Conservation (phyloP, 2,888 invertebrate species). For the Anoncus sp. region DNA sequence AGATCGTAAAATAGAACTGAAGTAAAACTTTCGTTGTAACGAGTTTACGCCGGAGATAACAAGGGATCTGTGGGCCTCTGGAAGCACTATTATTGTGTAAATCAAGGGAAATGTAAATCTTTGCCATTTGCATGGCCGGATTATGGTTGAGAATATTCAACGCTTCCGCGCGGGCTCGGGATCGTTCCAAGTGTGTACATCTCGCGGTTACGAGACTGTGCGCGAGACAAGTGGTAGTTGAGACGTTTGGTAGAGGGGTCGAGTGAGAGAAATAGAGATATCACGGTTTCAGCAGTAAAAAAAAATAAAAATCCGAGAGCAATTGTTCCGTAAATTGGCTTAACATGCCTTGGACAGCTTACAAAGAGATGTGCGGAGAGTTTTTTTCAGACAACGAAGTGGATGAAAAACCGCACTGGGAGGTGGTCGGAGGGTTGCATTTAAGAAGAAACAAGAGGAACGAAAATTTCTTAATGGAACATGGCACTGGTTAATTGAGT, state of each 20-base stretch:
- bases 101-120: conserved; percentile 75
- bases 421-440: conserved; percentile 4
- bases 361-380: not conserved
- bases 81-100: conserved; percentile 73
- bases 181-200: conserved; percentile 30
- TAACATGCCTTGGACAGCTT: conserved; percentile 26
- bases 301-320: conserved; percentile 34
- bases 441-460: not conserved
- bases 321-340: conserved; percentile 57
- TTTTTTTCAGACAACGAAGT: not conserved
- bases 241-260: not conserved
- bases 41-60: conserved; percentile 63
- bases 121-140: conserved; percentile 74
- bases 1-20: conserved; percentile 40
- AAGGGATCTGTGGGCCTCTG: conserved; percentile 52
- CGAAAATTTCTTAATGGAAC: not conserved
- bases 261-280: conserved; percentile 21
- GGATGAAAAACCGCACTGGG: conserved; percentile 18
- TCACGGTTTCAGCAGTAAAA: not conserved
- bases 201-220: conserved; percentile 17
- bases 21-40: conserved; percentile 59
- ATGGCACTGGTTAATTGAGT: not conserved
- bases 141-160: conserved; percentile 71
- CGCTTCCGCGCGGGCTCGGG: conserved; percentile 35
- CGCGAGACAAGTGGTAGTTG: conserved; percentile 20